Base-by-base conservation (phyloP, 2,797 vertebrate species). In the Periophthalmus magnuspinnatus region DNA sequence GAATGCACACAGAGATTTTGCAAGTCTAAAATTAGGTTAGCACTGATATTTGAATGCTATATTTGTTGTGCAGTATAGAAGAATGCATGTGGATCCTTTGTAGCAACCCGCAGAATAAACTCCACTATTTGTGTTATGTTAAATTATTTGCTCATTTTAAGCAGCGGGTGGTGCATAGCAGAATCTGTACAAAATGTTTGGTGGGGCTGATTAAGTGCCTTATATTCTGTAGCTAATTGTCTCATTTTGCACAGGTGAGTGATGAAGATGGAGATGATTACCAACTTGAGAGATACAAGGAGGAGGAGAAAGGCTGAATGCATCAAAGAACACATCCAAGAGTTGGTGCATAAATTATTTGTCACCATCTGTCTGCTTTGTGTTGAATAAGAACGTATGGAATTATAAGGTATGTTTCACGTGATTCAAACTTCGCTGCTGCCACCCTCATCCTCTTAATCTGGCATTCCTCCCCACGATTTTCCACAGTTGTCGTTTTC, bases 1-100 rank as follows among this genome's bases (percentile, higher is more conserved):
- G 78, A 69, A 68, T 70, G 68, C 58, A 64, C 62, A 59, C 6
- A 13, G 65, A 55, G 59, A 66, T 67, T 83, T 81, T 79, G 61
- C 60, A 21, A 63, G 59, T 65, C 71, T 74, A 48, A 81, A 82
- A 67, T 54, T 71, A 78, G 66, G 60, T 84, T 67, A 62, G 54
- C 55, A 50, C 50, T 45, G 24, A 71, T 63, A 60, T 72, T 73
- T 74, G 47, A 68, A 73, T 61, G 45, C 48, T 72, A 56, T 52
- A 65, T 76, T 81, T 71, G 59, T 67, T 52, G 36, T 69, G 14
- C 21, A 48, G 58, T 38, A 2, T 24, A 32, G 68, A 59, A 3
- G 28, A 65, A 60, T 54, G 5, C 17, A 58, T 50, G 22, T 70
- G 62, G 2, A 73, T 56, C 61, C 65, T 83, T 61, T 62, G 34